A percentile compares a stretch with the other conserved stretches of the same genome.
Conservation (phyloP, 2,888 invertebrate species). For the Piscicola geometra region DNA sequence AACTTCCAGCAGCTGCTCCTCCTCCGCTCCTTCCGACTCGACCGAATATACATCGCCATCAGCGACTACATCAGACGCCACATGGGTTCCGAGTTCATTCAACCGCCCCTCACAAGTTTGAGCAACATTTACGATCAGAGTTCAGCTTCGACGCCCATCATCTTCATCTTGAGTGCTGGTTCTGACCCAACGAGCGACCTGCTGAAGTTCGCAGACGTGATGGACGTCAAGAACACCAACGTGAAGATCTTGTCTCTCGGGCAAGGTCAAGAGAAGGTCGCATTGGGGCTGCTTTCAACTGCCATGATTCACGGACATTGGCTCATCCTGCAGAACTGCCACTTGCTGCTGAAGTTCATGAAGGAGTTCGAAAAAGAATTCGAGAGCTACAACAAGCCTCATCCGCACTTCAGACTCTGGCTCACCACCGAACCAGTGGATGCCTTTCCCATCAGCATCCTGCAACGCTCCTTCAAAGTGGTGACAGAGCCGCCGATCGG, state of each 20-base stretch:
- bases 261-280: constrained; percentile 62
- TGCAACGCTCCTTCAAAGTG: constrained; percentile 80
- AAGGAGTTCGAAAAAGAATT: constrained; percentile 75
- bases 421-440: constrained; percentile 85
- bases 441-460: constrained; percentile 79
- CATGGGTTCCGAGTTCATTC: constrained; percentile 80
- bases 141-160: constrained; percentile 63
- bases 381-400: constrained; percentile 73
- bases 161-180: constrained; percentile 58
- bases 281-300: constrained; percentile 58
- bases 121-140: constrained; percentile 80
- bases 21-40: constrained; percentile 80
- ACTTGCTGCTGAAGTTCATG: constrained; percentile 74
- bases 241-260: constrained; percentile 58
- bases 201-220: constrained; percentile 56
- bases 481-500: constrained; percentile 90
- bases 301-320: constrained; percentile 68
- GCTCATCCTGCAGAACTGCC: constrained; percentile 89
- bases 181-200: constrained; percentile 57
- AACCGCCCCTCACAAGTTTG: constrained; percentile 79
- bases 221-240: constrained; percentile 55
- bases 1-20: constrained; percentile 72
- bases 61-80: constrained; percentile 64
- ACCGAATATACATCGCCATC: constrained; percentile 79
- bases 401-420: constrained; percentile 87